These are phyloP conservation scores for Larimichthys crocea DNA, from an alignment of 2,113 vertebrate species.

Conservation along the genomic window DNA sequence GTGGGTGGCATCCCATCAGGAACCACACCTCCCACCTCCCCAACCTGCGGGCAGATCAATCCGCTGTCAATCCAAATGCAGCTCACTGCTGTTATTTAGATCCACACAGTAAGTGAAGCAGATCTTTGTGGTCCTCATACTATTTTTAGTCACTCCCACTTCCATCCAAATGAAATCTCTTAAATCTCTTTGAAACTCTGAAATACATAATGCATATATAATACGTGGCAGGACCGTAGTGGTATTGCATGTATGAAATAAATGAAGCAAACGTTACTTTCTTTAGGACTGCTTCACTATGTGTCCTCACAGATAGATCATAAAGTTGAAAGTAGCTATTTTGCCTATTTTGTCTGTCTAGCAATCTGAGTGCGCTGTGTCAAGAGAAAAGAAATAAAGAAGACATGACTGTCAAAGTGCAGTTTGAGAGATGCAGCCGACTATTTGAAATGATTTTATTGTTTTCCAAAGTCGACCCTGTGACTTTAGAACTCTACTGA, in stretches of 20 bases:
- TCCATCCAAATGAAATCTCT: background rate
- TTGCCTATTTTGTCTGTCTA: background rate
- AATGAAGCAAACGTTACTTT: too few relatives aligned
- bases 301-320: too few relatives aligned
- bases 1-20: background rate
- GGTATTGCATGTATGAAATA: too few relatives aligned
- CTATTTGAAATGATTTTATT: conserved; percentile 3
- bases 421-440: background rate
- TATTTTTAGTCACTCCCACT: background rate
- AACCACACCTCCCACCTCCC: background rate
- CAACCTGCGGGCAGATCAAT: background rate
- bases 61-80: background rate
- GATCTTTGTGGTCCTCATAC: background rate
- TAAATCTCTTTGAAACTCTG: too few relatives aligned
- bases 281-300: too few relatives aligned
- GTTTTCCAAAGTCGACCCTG: background rate
- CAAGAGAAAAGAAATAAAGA: too few relatives aligned
- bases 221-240: too few relatives aligned
- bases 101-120: background rate
- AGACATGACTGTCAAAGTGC: background rate
- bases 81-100: background rate
- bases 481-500: background rate
- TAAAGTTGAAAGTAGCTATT: too few relatives aligned
- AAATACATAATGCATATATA: too few relatives aligned
- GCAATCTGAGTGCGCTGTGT: background rate